Base-by-base conservation (phyloP, 2,888 invertebrate species). In the Saturnia pavonia region DNA sequence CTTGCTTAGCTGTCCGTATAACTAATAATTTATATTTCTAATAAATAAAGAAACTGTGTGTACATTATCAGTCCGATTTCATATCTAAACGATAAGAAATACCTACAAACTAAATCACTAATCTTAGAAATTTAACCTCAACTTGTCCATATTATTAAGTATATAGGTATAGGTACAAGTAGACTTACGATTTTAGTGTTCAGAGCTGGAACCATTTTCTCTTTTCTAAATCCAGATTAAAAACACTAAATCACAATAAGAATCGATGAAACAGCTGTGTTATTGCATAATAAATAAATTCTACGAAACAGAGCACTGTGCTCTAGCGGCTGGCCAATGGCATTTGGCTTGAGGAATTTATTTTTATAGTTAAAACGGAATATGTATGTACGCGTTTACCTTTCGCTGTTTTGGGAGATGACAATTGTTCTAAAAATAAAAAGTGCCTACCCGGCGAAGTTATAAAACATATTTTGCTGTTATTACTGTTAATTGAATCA, bases 141-240 rank as follows among this genome's bases (percentile, higher is more conserved):
- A 71, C 70, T 43, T 72, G 68, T 19, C 54, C 54, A 22, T n/a
- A 54, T 54, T 22, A 22, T n/a, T 16, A 34, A 34, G 34, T 34
- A 34, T 22, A 22, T 22, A 54, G 11, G 22, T 54, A 54, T 22
- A 71, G 2, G 6, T 57, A 25, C 60, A 22, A 71, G 48, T 22
- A 67, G 78, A 87, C 87, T 86, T 79, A 87, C 87, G 51, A 87
- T 74, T 82, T 83, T 86, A 19, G 82, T 76, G 73, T 82, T 81
- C 45, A 80, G 73, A 67, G 76, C 75, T 57, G 77, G 27, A 73
- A 80, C 67, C 86, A 87, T 87, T 76, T 76, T 80, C 71, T 67
- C 12, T 51, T 54, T 63, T 67, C 25, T 19, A 68, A 67, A 69
- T 68, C 51, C 27, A 67, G 48, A 48, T 60, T 45, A 67, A 63